phyloP scores from a whole-genome alignment of 2,888 invertebrate species.

The Tricholauxania praeusta region DNA sequence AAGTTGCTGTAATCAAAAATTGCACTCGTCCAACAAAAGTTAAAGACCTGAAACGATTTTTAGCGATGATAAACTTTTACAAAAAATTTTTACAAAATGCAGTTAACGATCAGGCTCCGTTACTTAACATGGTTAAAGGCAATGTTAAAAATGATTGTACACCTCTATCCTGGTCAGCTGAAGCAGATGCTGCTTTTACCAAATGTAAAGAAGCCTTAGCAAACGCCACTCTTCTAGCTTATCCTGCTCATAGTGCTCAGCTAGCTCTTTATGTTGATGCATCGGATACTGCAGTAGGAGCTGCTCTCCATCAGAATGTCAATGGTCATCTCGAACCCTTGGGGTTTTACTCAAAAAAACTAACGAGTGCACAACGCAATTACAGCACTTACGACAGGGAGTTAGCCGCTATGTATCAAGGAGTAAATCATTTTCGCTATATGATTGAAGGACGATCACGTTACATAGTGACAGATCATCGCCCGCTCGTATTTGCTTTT shows the following conservation, averaged over 20 bases:
- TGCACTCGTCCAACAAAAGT: constrained; percentile 20
- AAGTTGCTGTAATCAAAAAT: constrained; percentile 38
- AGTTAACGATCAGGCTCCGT: constrained; percentile 6
- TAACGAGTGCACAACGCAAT: constrained; percentile 55
- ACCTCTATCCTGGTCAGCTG: constrained; percentile 31
- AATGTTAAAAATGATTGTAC: constrained; percentile 39
- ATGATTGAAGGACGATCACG: constrained; percentile 42
- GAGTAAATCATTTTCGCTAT: constrained; percentile 35
- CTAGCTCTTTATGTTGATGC: constrained; percentile 38
- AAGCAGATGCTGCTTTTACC: constrained; percentile 37
- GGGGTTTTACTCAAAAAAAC: constrained; percentile 52
- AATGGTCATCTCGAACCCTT: constrained; percentile 11
- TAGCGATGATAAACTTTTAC: constrained; percentile 48
- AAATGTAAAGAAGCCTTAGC: constrained; percentile 19
- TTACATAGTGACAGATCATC: constrained; percentile 45
- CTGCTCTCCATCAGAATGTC: constrained; percentile 40
- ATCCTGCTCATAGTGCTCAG: constrained; percentile 26
- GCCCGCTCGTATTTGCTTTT: constrained; percentile 53
- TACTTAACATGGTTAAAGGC: constrained; percentile 37
- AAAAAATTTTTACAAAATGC: constrained; percentile 33
- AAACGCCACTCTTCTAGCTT: constrained; percentile 35
- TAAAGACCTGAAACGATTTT: constrained; percentile 43
- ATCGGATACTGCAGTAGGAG: constrained; percentile 40
- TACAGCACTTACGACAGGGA: constrained; percentile 20
- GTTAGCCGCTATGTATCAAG: background rate